Base-by-base conservation (phyloP, 2,888 invertebrate species). In the Drosophila pseudotalamancana region DNA sequence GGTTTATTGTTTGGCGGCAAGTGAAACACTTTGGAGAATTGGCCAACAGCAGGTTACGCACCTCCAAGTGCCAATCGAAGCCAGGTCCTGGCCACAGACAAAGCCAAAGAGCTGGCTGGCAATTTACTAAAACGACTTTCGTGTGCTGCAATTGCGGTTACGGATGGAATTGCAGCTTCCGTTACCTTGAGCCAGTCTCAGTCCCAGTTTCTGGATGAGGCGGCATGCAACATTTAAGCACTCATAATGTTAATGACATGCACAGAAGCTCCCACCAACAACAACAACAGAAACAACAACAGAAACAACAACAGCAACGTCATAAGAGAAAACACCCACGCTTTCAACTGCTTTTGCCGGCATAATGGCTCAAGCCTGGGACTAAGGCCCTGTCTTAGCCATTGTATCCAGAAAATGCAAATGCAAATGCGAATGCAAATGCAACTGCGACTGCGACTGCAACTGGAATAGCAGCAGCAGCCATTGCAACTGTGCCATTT, bases 211-310 rank as follows among this genome's bases (percentile, higher is more conserved):
- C 54, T 49, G 27, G 39, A 35, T 8, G 11, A 16, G 29, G 18
- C 54, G 31, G 39, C 53, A 34, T 54, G 53, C 65, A 63, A 64
- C 69, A 77, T 77, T 83, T 77, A 81, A 74, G 79, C 75, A 64
- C 87, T 83, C 88, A 87, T 88, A 88, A 88, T 85, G 88, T 83
- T 83, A 88, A 83, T 83, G 83, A 87, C 83, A 85, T 88, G 88
- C 88, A 86, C 67, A 42, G 56, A 54, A 59, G 18, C 55, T 42
- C 48, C 12, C 31, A 40, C n/a, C 29, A 49, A 11, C 32, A 37
- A 19, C 25, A 65, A n/a, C 16, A 23, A 11, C 32, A 37, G 16
- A 21, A 65, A n/a, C 16, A 23, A 14, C 31, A 59, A 23, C 27
- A 34, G 31, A 12, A 39, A 42, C 46, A 40, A 8, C 39, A n/a